Base-by-base conservation (phyloP, 2,888 invertebrate genomes). In the Ctena decussata region DNA sequence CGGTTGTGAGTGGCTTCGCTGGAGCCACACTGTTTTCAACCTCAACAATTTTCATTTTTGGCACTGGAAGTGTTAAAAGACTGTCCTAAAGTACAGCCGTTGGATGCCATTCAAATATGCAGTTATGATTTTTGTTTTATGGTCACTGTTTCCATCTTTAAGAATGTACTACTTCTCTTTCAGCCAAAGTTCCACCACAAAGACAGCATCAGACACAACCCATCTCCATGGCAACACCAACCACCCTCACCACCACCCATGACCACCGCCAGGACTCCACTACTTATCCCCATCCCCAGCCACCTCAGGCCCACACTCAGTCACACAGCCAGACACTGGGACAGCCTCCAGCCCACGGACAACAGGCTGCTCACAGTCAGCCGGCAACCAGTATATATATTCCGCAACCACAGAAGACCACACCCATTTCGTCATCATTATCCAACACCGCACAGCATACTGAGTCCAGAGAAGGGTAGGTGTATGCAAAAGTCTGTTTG, bases 171-270 rank as follows among this genome's bases (percentile, higher is more conserved):
- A n/a, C 41, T 60, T 74, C 53, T 12, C 35, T 84, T 89, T 18
- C 87, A 94, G 94, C 94, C 41, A 94, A 93, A 91, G 93, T 94
- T 24, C 91, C 93, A 18, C 93, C 94, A 12, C 93, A 93, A 46
- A 81, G 94, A 69, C 93, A 93, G 81, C 92, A 90, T 32, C 88
- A 81, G 35, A 72, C 82, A 41, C 80, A 77, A 49, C 53, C 77
- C 74, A 75, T 72, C 80, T 70, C 88, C 89, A 57, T 79, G 82
- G 49, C 82, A 87, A 57, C 78, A 37, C 46, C 86, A 49, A 74
- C 84, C 49, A 60, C 77, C 27, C 80, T 74, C 39, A 39, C 70
- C 1, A 70, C 82, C 21, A 70, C 49, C 37, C 60, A 80, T 6
- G 89, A 89, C 11, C 82, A 80, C 30, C 72, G 84, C 11, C 32